Conservation (phyloP, 2,888 invertebrate genomes). For the Agrenia bidenticulata region DNA sequence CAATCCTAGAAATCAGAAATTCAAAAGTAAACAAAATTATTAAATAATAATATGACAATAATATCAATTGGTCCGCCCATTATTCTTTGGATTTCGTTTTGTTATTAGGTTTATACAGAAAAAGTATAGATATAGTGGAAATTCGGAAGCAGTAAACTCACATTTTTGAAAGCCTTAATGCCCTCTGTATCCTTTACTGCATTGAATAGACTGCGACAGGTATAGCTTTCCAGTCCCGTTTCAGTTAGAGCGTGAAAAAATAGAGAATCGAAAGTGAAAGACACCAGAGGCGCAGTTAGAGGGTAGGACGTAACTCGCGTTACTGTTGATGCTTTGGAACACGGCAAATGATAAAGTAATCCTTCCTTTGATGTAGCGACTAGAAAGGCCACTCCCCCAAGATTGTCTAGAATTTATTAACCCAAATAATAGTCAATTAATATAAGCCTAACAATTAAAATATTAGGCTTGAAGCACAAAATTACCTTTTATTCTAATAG, state of each 20-base stretch:
- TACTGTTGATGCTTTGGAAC: constrained; percentile 56
- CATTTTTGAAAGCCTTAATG: constrained; percentile 58
- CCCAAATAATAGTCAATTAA: constrained; percentile 11
- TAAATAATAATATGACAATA: no score
- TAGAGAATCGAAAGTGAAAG: constrained; percentile 67
- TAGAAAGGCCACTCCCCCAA: constrained; percentile 63
- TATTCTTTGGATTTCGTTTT: not conserved
- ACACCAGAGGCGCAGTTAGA: constrained; percentile 69
- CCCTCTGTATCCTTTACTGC: constrained; percentile 60
- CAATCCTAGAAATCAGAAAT: constrained; percentile 61
- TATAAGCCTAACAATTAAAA: not conserved
- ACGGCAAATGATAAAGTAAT: constrained; percentile 69
- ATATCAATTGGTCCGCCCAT: no score
- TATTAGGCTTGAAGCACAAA: not conserved
- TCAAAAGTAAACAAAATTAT: constrained; percentile 11
- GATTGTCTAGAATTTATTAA: constrained; percentile 33
- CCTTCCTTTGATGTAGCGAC: constrained; percentile 69
- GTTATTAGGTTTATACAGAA: no score
- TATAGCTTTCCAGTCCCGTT: constrained; percentile 75
- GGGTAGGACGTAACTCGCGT: constrained; percentile 65
- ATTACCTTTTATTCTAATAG: constrained; percentile 43
- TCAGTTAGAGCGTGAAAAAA: constrained; percentile 72
- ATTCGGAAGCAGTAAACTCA: constrained; percentile 53
- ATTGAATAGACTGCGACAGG: constrained; percentile 66
- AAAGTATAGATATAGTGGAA: no score